Base-by-base conservation (phyloP, 2,113 vertebrate species). In the Gobiocypris rarus region DNA sequence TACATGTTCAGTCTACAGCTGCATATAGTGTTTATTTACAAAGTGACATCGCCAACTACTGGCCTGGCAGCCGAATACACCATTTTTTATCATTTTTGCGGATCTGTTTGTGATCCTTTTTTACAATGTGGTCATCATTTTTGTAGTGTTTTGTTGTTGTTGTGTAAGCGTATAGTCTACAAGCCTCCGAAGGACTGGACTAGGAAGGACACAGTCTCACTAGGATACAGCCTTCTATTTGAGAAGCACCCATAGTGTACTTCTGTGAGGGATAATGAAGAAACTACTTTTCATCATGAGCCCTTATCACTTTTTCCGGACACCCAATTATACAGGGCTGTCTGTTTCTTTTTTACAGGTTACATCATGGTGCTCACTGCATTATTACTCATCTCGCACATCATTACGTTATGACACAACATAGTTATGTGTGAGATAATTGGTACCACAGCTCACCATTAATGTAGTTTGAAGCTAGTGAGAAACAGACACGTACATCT, bases 391-490 rank as follows among this genome's bases (percentile, higher is more conserved):
- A 1, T 22, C 77, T 65, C 4, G 2, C 58, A 80, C 58, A 80
- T 31, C 24, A 80, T 80, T 67, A 80, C 26, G 28, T 80, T 22
- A 80, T 31, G 26, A 65, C 41, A 65, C 43, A 45, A 80, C 15
- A 48, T 13, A 65, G 24, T 59, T 28, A 48, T 65, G 41, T 31
- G 43, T 22, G 59, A 80, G 38, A 67, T 80, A n/a, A 63, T 79
- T 63, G 56, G 38, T 63, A 31, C 15, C 59, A 48, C 31, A 79
- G 34, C 56, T 63, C 56, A 28, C 38, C 38, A 14, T 61, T 78
- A 58, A 78, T 61, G 13, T 43, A 61, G 34, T 80, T 65, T 28
- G 8, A 61, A 34, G 17, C 75, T 26, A 71, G 38, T 43, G 45
- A 75, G 24, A 52, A 74, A 28, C 3, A 74, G 14, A 15, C n/a